Percentiles rank a stretch among this genome's conserved stretches.
phyloP scores from a whole-genome alignment of 2,113 vertebrate species.

The Anolis sagrei region DNA sequence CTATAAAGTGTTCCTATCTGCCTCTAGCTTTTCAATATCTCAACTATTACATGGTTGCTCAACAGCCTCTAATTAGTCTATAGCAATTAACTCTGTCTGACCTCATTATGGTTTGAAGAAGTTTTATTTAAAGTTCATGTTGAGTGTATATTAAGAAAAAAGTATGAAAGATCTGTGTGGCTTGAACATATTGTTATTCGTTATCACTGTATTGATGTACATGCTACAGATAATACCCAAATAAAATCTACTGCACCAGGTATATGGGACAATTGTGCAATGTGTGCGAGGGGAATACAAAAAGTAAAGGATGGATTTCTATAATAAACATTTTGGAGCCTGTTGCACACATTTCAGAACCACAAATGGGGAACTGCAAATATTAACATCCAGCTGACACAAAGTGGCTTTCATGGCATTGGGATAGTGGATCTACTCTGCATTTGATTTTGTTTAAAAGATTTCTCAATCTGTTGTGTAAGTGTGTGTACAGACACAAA shows the following conservation, averaged over 20 bases:
- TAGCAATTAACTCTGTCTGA: slow-evolving; percentile 32
- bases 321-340: not conserved
- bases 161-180: not conserved
- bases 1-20: not conserved
- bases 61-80: slow-evolving; percentile 28
- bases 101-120: slow-evolving; percentile 15
- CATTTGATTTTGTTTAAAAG: too few relatives aligned
- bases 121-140: slow-evolving; percentile 25
- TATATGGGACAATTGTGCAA: not conserved
- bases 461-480: too few relatives aligned
- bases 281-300: not conserved
- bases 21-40: not conserved
- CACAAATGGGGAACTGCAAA: not conserved
- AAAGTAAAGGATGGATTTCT: not conserved
- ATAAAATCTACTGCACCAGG: not conserved
- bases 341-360: not conserved
- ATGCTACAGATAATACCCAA: not conserved
- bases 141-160: slow-evolving; percentile 14
- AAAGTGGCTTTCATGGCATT: too few relatives aligned
- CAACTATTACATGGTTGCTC: slow-evolving; percentile 7
- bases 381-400: not conserved
- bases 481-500: too few relatives aligned
- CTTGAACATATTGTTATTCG: not conserved
- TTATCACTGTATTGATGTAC: not conserved
- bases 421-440: too few relatives aligned